A percentile compares a stretch with the other conserved stretches of the same genome.
Evolutionary conservation across 1,140 invertebrate species (phyloP).

Genomic region (Mercenaria mercenaria): DNA sequence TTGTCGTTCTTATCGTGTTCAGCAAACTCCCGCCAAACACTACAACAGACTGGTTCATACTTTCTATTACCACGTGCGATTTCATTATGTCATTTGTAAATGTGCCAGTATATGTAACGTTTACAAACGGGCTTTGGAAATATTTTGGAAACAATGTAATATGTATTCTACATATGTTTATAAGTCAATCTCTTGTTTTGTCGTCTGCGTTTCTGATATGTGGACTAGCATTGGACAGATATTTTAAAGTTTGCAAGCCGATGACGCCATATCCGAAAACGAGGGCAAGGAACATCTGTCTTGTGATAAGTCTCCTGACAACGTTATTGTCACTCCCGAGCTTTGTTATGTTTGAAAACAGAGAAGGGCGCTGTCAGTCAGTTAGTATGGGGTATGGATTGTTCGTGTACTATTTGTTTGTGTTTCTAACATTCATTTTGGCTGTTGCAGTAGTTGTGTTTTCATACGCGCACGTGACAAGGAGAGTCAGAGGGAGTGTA

Average conservation of each 20-base stretch:
- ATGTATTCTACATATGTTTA: conserved; percentile 47
- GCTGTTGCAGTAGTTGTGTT: background rate
- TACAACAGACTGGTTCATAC: conserved; percentile 54
- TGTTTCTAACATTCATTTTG: background rate
- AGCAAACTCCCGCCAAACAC: background rate
- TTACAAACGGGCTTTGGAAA: conserved; percentile 34
- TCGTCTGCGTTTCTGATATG: conserved; percentile 48
- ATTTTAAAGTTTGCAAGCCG: conserved; percentile 34
- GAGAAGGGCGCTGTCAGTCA: background rate
- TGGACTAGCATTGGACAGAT: conserved; percentile 51
- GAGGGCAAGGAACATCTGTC: background rate
- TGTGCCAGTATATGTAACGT: conserved; percentile 42
- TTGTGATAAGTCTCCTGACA: background rate
- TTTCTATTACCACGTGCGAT: conserved; percentile 45
- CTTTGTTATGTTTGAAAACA: conserved; percentile 17
- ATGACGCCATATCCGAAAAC: background rate
- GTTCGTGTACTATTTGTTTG: conserved; percentile 32
- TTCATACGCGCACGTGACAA: conserved; percentile 19
- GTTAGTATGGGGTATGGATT: background rate
- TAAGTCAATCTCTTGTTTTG: conserved; percentile 44
- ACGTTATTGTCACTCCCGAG: background rate
- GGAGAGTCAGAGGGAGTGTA: background rate
- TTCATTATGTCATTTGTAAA: conserved; percentile 18
- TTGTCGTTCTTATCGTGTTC: conserved; percentile 36
- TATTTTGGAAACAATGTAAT: background rate